Percentiles rank a stretch among this genome's conserved stretches.
Evolutionary conservation across 2,888 invertebrate species (phyloP).

Genomic region (Dicranocentrus wangi): DNA sequence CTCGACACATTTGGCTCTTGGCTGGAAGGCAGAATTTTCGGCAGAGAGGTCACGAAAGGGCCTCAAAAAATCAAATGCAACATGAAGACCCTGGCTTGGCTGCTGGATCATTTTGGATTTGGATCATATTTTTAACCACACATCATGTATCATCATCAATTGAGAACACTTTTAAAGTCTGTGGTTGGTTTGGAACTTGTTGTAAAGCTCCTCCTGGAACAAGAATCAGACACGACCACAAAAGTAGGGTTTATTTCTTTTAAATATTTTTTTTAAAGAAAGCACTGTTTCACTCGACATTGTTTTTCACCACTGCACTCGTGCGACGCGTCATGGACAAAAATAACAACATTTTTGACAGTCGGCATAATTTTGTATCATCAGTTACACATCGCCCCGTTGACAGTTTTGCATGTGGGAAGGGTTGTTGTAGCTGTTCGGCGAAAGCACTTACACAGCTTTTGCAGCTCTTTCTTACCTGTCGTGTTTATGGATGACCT

Average conservation of each 20-base stretch:
- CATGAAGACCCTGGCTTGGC: neutral
- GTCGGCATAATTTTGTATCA: too few species aligned
- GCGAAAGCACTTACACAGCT: too few species aligned
- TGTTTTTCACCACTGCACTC: too few species aligned
- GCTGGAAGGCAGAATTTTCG: constrained; percentile 8
- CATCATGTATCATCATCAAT: constrained; percentile 11
- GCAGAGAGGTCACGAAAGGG: constrained; percentile 20
- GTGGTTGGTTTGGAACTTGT: neutral
- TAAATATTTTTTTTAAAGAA: too few species aligned
- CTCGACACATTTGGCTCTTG: constrained; percentile 28
- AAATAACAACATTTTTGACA: too few species aligned
- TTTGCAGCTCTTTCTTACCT: too few species aligned
- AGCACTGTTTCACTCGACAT: too few species aligned
- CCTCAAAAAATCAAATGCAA: neutral
- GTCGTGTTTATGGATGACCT: too few species aligned
- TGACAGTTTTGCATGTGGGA: too few species aligned
- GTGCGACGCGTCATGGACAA: too few species aligned
- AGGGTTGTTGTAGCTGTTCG: too few species aligned
- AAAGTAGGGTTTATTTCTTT: neutral
- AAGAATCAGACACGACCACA: constrained; percentile 39
- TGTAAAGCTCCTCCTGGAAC: constrained; percentile 44
- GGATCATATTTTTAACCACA: constrained; percentile 5
- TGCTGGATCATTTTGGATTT: neutral
- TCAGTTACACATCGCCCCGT: too few species aligned
- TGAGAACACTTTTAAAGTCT: neutral